These are phyloP conservation scores for Zaprionus inermis DNA, from an alignment of 1,140 invertebrate species.

Conservation along the genomic window DNA sequence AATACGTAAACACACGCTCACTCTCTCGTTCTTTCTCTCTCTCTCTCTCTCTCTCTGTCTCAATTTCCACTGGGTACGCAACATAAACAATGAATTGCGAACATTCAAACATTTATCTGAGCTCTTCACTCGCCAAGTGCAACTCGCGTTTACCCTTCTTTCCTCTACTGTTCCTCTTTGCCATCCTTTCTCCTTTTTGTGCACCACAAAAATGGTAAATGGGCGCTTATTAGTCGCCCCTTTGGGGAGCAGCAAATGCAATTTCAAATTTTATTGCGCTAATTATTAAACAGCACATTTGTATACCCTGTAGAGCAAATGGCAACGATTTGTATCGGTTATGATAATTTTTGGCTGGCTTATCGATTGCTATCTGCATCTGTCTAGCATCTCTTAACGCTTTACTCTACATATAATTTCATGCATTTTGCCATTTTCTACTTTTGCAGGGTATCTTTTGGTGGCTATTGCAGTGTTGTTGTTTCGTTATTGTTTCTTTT, in stretches of 20 bases:
- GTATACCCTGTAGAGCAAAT: slow-evolving; percentile 12
- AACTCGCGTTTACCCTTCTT: slow-evolving; percentile 6
- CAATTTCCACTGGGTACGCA: slow-evolving; percentile 22
- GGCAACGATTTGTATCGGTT: too few relatives aligned
- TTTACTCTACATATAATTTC: neutral
- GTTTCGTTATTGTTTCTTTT: neutral
- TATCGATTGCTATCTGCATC: too few relatives aligned
- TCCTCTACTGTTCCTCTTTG: neutral
- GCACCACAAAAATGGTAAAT: slow-evolving; percentile 42
- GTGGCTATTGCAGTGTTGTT: neutral
- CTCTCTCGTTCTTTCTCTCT: neutral
- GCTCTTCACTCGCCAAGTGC: slow-evolving; percentile 45
- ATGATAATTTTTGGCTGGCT: too few relatives aligned
- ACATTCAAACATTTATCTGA: slow-evolving; percentile 67
- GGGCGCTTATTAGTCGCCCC: slow-evolving; percentile 42
- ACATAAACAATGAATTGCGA: slow-evolving; percentile 28
- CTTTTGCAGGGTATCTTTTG: neutral
- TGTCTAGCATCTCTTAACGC: neutral
- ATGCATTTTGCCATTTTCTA: neutral
- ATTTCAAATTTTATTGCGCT: slow-evolving; percentile 52
- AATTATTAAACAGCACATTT: slow-evolving; percentile 45
- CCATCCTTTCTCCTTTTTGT: neutral
- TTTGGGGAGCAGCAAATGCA: slow-evolving; percentile 38
- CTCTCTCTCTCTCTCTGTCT: neutral
- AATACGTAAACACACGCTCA: slow-evolving; percentile 9